A percentile compares a stretch with the other conserved stretches of the same genome.
phyloP scores from a whole-genome alignment of 2,888 invertebrate genomes.

The Tuta absoluta region DNA sequence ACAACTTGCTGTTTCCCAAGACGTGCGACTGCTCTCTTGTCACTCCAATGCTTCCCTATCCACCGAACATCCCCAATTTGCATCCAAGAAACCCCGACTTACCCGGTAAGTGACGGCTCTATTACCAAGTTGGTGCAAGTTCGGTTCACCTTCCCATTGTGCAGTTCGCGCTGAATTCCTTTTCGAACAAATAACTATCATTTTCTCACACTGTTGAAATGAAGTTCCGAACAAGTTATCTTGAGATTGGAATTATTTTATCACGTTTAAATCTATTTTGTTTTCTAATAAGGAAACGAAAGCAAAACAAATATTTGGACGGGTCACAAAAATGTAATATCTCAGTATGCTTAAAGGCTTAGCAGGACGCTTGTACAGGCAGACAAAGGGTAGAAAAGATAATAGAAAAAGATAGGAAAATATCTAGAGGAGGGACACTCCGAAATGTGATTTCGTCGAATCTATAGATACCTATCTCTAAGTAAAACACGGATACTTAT shows the following conservation, averaged over 20 bases:
- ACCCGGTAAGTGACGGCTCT: constrained; percentile 5
- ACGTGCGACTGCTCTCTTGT: constrained; percentile 21
- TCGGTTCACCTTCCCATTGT: not conserved
- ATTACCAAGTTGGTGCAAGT: constrained; percentile 1
- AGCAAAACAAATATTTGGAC: constrained; percentile 12
- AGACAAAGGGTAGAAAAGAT: constrained; percentile 7
- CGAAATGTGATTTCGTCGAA: not conserved
- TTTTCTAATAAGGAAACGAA: not conserved
- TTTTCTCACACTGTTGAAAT: not conserved
- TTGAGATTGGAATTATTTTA: not conserved
- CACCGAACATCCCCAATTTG: constrained; percentile 6
- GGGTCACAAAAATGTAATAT: constrained; percentile 23
- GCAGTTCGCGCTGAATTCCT: not conserved
- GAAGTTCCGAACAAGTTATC: not conserved
- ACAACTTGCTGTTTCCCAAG: constrained; percentile 7
- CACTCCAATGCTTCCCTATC: constrained; percentile 9
- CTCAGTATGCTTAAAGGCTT: constrained; percentile 21
- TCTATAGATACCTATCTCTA: too few relatives aligned
- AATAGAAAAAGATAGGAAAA: not conserved
- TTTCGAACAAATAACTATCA: constrained; percentile 6
- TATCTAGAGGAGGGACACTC: not conserved
- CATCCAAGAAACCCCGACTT: not conserved
- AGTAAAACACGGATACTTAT: too few relatives aligned
- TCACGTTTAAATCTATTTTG: not conserved
- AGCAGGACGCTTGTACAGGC: constrained; percentile 3